A percentile compares a stretch with the other conserved stretches of the same genome.
Evolutionary conservation across 1,140 invertebrate species (phyloP).

Genomic region (Drosophila sturtevanti): DNA sequence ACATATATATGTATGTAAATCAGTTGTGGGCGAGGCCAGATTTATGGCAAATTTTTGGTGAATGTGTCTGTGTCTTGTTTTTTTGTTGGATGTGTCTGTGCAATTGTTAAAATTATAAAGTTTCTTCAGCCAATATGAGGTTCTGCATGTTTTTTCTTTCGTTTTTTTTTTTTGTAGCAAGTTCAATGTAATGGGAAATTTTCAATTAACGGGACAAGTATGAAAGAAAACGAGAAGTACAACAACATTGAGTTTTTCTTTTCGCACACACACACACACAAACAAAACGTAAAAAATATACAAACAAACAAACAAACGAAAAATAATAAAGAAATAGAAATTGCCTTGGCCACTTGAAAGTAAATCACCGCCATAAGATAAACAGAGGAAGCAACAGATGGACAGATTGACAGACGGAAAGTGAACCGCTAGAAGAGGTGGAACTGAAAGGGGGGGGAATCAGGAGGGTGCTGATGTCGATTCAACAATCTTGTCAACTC

Average conservation of each 20-base stretch:
- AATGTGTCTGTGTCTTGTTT: neutral
- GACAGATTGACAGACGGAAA: constrained; percentile 26
- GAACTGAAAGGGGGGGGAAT: constrained; percentile 7
- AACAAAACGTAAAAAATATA: neutral
- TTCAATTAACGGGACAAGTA: constrained; percentile 55
- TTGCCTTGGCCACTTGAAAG: constrained; percentile 65
- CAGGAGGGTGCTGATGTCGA: neutral
- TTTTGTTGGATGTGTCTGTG: neutral
- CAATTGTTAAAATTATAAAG: constrained; percentile 37
- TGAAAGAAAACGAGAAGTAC: neutral
- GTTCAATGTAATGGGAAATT: constrained; percentile 74
- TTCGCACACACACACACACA: neutral
- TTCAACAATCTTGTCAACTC: constrained; percentile 52
- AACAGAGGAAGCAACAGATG: constrained; percentile 36
- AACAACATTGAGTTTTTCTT: neutral
- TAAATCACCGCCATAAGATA: constrained; percentile 53
- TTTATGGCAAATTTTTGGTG: constrained; percentile 6
- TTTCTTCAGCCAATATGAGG: constrained; percentile 36
- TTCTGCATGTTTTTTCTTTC: neutral
- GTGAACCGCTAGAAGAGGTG: constrained; percentile 2
- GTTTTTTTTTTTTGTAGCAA: constrained; percentile 36
- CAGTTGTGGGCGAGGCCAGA: constrained; percentile 17
- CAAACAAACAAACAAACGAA: neutral
- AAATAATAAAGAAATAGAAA: constrained; percentile 56
- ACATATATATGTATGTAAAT: no score